Evolutionary conservation across 2,888 invertebrate genomes (phyloP).

Genomic region (Mythimna loreyi): DNA sequence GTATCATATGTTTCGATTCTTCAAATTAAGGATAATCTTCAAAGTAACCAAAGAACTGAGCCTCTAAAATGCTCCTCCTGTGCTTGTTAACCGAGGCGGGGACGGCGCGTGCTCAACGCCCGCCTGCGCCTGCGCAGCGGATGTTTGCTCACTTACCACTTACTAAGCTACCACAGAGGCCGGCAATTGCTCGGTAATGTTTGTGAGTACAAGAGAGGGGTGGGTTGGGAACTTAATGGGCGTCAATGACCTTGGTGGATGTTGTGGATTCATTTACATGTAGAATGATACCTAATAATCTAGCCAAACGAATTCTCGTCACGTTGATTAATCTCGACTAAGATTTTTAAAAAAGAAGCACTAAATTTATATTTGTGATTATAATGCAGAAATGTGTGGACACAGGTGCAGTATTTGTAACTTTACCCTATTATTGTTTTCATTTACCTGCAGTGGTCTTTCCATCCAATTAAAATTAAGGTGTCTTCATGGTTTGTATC

Average conservation of each 20-base stretch:
- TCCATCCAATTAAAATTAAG: no score
- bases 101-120: constrained; percentile 54
- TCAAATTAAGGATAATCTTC: not conserved
- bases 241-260: constrained; percentile 34
- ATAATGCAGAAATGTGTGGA: not conserved
- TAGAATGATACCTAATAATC: not conserved
- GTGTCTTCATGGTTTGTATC: no score
- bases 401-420: not conserved
- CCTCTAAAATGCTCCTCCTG: constrained; percentile 19
- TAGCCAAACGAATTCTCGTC: not conserved
- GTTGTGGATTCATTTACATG: not conserved
- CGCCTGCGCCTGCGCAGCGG: constrained; percentile 48
- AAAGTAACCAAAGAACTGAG: constrained; percentile 4
- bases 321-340: no score
- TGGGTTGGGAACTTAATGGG: constrained; percentile 28
- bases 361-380: no score
- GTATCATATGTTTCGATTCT: not conserved
- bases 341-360: no score
- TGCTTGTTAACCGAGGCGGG: constrained; percentile 36
- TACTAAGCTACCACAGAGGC: constrained; percentile 42
- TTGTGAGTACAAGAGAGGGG: constrained; percentile 34
- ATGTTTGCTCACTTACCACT: constrained; percentile 62
- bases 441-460: no score
- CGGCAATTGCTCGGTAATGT: constrained; percentile 50
- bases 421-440: no score